Percentiles rank a stretch among this genome's conserved stretches.
phyloP scores from a whole-genome alignment of 1,140 invertebrate genomes.

The Rhopalosiphum padi region DNA sequence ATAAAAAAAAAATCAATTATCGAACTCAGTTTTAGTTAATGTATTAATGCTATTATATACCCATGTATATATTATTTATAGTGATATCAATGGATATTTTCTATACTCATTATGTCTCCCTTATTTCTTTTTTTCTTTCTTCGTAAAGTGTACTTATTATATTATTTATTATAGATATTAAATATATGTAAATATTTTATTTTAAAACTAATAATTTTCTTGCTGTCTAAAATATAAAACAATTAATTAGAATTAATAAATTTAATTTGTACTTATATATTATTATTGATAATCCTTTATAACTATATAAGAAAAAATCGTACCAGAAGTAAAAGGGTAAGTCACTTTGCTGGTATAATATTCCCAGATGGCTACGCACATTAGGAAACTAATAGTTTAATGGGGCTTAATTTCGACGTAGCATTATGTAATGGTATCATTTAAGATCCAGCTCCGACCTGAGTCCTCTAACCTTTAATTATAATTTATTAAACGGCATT shows the following conservation, averaged over 20 bases:
- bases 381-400: constrained; percentile 23
- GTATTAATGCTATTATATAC: too few species aligned
- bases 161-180: too few species aligned
- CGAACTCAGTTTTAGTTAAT: too few species aligned
- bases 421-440: background rate
- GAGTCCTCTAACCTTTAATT: background rate
- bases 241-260: background rate
- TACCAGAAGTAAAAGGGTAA: background rate
- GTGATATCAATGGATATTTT: too few species aligned
- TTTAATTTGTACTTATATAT: background rate
- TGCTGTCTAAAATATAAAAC: background rate
- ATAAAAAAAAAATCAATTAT: too few species aligned
- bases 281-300: background rate
- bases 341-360: background rate
- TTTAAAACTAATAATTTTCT: background rate
- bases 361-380: background rate
- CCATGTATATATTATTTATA: too few species aligned
- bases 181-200: background rate
- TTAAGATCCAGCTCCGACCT: background rate
- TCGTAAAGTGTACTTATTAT: too few species aligned
- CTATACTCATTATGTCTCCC: too few species aligned
- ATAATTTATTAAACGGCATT: background rate
- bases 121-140: too few species aligned
- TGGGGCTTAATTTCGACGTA: background rate
- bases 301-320: background rate